Conservation (phyloP, 2,113 vertebrate species). For the Cyanoramphus novaezelandiae region DNA sequence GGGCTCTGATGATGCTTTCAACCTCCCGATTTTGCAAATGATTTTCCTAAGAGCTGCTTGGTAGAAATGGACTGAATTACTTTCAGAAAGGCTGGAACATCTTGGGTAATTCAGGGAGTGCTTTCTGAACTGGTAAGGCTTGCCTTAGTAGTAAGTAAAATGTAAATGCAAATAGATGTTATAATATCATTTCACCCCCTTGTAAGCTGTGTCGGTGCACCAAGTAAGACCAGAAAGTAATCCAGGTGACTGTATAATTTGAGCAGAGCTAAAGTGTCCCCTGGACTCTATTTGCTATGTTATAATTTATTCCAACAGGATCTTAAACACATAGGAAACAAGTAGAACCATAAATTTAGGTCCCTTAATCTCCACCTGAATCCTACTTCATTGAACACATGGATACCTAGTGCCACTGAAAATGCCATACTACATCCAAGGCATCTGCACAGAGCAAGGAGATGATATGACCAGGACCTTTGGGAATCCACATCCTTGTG, state of each 20-base stretch:
- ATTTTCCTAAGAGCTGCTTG: background rate
- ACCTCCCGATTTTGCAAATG: background rate
- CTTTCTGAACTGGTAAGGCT: background rate
- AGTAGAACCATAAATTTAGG: background rate
- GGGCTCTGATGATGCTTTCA: background rate
- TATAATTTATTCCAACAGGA: background rate
- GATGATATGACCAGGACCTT: background rate
- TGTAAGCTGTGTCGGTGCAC: background rate
- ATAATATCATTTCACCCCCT: background rate
- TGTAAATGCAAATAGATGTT: background rate
- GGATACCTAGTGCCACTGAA: background rate
- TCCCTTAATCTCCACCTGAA: background rate
- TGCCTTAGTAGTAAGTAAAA: background rate
- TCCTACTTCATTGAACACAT: background rate
- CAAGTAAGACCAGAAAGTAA: background rate
- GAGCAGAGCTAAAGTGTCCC: background rate
- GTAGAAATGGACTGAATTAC: background rate
- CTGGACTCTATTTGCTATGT: fast-evolving
- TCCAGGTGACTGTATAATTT: background rate
- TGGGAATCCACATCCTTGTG: background rate
- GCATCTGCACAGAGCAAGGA: background rate
- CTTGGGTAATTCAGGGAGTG: background rate
- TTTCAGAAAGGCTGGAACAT: background rate
- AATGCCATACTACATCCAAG: background rate
- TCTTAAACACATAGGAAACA: background rate